Base-by-base conservation (phyloP, 30 jellyfish, hydroid and myxozoan species). In the Sanderia malayensis region DNA sequence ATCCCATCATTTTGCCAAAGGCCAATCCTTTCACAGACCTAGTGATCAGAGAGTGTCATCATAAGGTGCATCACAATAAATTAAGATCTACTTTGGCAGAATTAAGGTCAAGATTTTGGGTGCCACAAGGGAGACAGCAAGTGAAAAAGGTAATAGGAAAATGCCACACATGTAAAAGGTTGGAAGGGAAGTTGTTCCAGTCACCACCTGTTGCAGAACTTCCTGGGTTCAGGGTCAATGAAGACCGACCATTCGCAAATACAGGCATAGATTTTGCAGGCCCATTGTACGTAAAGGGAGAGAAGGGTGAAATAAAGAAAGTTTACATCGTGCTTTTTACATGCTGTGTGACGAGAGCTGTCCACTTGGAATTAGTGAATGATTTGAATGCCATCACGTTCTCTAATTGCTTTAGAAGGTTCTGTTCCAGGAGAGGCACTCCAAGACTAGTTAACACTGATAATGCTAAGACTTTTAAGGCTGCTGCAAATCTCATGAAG, bases 401-500 rank as follows among this genome's bases (percentile, higher is more conserved):
- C 19, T 70, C n/a, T 15, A 45, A 37, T 31, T 15, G 28, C 32
- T 37, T 37, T 11, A 46, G 73, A 46, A 32, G 82, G 1, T 1
- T 34, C 24, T 34, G 45, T n/a, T n/a, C n/a, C n/a, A n/a, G n/a
- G n/a, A n/a, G n/a, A n/a, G n/a, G n/a, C n/a, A n/a, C n/a, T n/a
- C 82, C 80, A 2, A 26, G 23, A 2, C 49, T 3, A 0, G 44
- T 37, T 2, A 31, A 18, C 23, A 17, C 82, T 0, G 79, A 70
- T 3, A 70, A 70, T 70, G 78, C 80, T n/a, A 67, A 29, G 30
- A 67, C 80, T 7, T 67, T 67, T 41, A 37, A 57, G 68, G 22
- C 68, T 6, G 22, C 68, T 6, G 68, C 68, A 6, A 57, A 57
- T 9, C 68, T 57, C 27, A 6, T 57, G 68, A 9, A 57, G 68